These are phyloP conservation scores for Leptodactylus fallax DNA, from an alignment of 2,797 vertebrate species.

Conservation along the genomic window DNA sequence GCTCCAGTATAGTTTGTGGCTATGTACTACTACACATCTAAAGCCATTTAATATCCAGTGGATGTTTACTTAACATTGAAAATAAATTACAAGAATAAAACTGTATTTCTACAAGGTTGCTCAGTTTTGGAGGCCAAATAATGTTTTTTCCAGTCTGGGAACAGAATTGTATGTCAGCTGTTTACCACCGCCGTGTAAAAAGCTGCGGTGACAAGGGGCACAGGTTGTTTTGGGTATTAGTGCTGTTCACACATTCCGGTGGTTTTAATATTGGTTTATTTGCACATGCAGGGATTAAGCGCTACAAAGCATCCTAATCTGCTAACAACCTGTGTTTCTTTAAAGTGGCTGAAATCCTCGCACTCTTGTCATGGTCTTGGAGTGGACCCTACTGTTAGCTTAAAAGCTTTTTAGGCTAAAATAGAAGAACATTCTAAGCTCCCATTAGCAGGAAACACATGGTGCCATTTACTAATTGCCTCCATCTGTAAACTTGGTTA, in stretches of 20 bases:
- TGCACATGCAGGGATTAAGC: slow-evolving; percentile 61
- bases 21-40: too few species aligned
- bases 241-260: slow-evolving; percentile 60
- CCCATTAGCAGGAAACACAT: slow-evolving; percentile 60
- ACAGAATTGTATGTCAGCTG: slow-evolving; percentile 31
- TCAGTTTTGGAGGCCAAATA: slow-evolving; percentile 23
- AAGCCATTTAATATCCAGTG: neutral
- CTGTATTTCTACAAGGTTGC: neutral
- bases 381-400: slow-evolving; percentile 64
- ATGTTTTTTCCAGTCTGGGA: slow-evolving; percentile 19
- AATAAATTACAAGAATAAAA: neutral
- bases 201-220: slow-evolving; percentile 32
- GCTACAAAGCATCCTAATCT: slow-evolving; percentile 62
- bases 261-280: slow-evolving; percentile 64
- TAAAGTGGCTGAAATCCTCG: slow-evolving; percentile 59
- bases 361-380: slow-evolving; percentile 58
- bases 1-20: too few species aligned
- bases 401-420: slow-evolving; percentile 64
- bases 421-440: slow-evolving; percentile 56
- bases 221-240: slow-evolving; percentile 63
- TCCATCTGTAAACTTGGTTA: slow-evolving; percentile 53
- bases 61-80: neutral
- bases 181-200: slow-evolving; percentile 33
- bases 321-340: slow-evolving; percentile 63
- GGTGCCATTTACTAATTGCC: slow-evolving; percentile 61